Evolutionary conservation across 2,888 invertebrate species (phyloP).

Genomic region (Hirtodrosophila trivittata): DNA sequence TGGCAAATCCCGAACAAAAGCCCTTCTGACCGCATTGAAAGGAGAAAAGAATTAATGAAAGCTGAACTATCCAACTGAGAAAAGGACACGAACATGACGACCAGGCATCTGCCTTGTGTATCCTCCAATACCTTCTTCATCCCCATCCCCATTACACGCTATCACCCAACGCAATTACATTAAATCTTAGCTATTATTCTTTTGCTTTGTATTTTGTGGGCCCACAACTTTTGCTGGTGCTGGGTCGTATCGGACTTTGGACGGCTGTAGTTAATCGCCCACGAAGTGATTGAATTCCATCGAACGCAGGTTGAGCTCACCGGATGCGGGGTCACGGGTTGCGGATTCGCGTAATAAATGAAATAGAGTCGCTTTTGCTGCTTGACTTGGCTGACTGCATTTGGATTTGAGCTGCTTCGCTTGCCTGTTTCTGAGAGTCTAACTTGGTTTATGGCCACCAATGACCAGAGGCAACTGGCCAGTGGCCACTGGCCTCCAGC

Average conservation of each 20-base stretch:
- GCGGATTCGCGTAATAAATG: conserved; percentile 65
- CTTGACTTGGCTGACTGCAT: conserved; percentile 55
- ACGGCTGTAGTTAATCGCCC: conserved; percentile 76
- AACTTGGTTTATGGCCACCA: conserved; percentile 62
- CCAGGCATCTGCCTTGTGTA: conserved; percentile 20
- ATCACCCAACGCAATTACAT: conserved; percentile 72
- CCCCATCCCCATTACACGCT: neutral
- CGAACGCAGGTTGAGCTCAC: conserved; percentile 69
- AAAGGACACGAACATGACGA: conserved; percentile 67
- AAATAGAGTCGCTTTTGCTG: conserved; percentile 56
- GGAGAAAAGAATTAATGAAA: conserved; percentile 41
- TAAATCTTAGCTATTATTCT: conserved; percentile 77
- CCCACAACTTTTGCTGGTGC: conserved; percentile 54
- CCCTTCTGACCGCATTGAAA: conserved; percentile 54
- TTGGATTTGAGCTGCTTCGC: conserved; percentile 33
- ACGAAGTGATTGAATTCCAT: conserved; percentile 80
- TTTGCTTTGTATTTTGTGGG: conserved; percentile 69
- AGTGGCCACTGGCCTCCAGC: conserved; percentile 43
- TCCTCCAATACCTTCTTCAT: neutral
- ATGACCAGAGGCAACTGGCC: conserved; percentile 35
- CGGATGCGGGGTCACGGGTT: conserved; percentile 5
- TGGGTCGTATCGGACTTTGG: conserved; percentile 41
- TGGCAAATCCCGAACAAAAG: conserved; percentile 72
- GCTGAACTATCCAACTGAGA: conserved; percentile 66
- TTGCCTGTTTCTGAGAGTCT: conserved; percentile 55